Evolutionary conservation across 2,113 vertebrate genomes (phyloP), one percentile per base, ranked within the genome.

Genomic region (Xenopus tropicalis): DNA sequence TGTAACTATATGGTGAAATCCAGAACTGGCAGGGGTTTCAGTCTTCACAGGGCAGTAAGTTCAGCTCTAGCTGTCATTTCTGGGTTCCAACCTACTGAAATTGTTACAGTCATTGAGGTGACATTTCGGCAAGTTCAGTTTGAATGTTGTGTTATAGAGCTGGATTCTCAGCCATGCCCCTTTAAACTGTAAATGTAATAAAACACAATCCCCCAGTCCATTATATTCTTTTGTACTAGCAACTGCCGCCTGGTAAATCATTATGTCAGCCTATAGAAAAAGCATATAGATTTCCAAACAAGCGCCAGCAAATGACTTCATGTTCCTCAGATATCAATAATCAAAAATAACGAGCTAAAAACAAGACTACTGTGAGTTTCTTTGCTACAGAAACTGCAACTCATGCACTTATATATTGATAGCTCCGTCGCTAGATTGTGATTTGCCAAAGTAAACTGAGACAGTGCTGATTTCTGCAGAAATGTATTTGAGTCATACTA

Each of bases 241-340:
- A 24, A 59, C 57, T 59, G 57, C 11, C 23, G 22, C 52, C 62
- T 25, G 54, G 59, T 63, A 67, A 69, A 69, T 52, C 69, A 75
- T 63, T 62, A 69, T 75, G 59, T 68, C 44, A 43, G 37, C 56
- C 20, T 63, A 44, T 14, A 69, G 44, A 43, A 69, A 37, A 57
- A 66, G 58, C 59, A 68, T 76, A 76, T 76, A 69, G 64, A 69
- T 76, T 76, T 69, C 59, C 73, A 54, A 63, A 56, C 73, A 17
- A 23, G 44, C 62, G 73, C 73, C 66, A 76, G 56, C 23, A 10
- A 43, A 76, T 76, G 66, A 76, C 73, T 63, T 76, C 66, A 69
- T 76, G 58, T 63, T 69, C 66, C 66, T 63, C 59, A n/a, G 59
- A 76, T 76, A 63, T 76, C 66, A 48, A 76, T 76, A 76, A 61